Evolutionary conservation across 23 tunicate species (phyloP).

Genomic region (Corella eumyota): DNA sequence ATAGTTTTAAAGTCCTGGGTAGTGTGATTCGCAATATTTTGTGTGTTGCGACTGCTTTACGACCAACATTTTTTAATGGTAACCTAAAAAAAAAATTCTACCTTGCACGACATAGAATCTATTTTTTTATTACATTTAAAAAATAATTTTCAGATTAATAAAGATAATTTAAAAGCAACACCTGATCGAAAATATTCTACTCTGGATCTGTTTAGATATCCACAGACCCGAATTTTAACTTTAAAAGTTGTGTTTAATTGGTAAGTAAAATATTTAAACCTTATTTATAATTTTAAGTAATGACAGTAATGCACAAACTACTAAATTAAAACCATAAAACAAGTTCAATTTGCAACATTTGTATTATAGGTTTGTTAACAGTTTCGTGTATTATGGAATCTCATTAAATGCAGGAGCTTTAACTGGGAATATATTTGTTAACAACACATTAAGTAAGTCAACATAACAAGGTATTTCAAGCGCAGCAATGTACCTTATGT

Average conservation of each 20-base stretch:
- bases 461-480: no score
- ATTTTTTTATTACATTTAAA: not conserved
- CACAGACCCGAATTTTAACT: not conserved
- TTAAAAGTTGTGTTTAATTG: constrained; percentile 1
- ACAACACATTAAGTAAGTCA: constrained; percentile 6
- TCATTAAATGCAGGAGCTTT: constrained; percentile 6
- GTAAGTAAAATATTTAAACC: not conserved
- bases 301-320: no score
- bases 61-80: not conserved
- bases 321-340: no score
- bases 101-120: not conserved
- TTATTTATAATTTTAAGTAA: no score
- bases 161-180: not conserved
- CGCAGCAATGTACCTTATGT: no score
- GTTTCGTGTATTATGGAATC: constrained; percentile 6
- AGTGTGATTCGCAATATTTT: no score
- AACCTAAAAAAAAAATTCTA: not conserved
- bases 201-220: not conserved
- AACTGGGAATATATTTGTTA: not conserved
- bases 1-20: no score
- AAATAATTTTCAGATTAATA: not conserved
- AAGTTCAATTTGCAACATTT: no score
- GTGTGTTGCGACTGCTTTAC: no score
- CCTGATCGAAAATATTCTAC: not conserved
- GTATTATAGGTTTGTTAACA: constrained; percentile 2